Percentiles rank a stretch among this genome's conserved stretches.
These are phyloP conservation scores for Chionomys nivalis DNA, from an alignment of 2,113 vertebrate species.

Conservation along the genomic window DNA sequence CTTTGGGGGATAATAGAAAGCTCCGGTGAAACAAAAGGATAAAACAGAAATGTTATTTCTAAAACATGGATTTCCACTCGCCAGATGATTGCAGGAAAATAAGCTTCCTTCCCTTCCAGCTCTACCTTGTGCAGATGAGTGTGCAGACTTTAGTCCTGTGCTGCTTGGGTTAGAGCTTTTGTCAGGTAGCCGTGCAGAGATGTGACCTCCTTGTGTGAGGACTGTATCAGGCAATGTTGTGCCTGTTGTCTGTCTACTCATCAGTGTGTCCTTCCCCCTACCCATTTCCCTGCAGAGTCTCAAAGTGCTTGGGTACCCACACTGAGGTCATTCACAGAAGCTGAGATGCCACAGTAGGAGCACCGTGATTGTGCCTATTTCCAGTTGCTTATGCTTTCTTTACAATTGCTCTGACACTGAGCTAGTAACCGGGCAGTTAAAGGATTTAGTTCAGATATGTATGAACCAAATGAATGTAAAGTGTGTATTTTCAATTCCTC, in stretches of 20 bases:
- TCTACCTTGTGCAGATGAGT: neutral
- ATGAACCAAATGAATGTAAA: neutral
- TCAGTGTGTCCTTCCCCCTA: neutral
- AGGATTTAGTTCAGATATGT: conserved; percentile 43
- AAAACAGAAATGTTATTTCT: neutral
- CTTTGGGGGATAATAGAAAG: neutral
- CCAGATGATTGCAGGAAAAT: neutral
- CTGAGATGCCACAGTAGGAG: neutral
- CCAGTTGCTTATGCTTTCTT: neutral
- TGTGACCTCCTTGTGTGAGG: neutral
- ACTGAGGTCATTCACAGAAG: neutral
- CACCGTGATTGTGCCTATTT: neutral
- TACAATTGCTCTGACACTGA: neutral
- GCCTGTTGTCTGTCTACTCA: neutral
- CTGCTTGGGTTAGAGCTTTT: neutral
- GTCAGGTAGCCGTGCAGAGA: neutral
- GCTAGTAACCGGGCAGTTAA: conserved; percentile 52
- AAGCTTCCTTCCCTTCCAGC: neutral
- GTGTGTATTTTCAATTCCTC: neutral
- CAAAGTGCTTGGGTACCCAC: neutral
- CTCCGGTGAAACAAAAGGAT: neutral
- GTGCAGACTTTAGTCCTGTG: neutral
- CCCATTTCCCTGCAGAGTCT: neutral
- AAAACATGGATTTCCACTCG: neutral
- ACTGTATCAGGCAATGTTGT: neutral